Percentiles rank a stretch among this genome's conserved stretches.
Evolutionary conservation across 1,140 invertebrate species (phyloP).

Genomic region (Cydia amplana): DNA sequence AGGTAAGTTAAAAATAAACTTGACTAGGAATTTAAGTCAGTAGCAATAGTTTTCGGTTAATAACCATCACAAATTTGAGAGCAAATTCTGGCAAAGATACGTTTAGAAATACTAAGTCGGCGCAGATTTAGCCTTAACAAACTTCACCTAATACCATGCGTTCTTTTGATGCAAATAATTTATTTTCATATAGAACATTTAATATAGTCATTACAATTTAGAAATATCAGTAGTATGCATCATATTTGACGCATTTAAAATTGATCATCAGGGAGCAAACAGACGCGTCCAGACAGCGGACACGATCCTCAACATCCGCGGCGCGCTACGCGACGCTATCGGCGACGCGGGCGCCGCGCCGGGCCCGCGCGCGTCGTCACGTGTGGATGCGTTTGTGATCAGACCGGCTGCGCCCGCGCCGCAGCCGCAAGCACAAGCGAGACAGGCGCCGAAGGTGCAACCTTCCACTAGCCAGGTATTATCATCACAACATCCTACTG

Average conservation of each 20-base stretch:
- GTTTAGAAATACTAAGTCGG: too few relatives aligned
- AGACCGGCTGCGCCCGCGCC: constrained; percentile 50
- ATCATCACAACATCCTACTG: too few relatives aligned
- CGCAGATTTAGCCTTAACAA: too few relatives aligned
- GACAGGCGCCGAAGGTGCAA: constrained; percentile 55
- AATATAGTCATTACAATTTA: too few relatives aligned
- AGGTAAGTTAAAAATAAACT: constrained; percentile 35
- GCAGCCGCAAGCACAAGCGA: constrained; percentile 35
- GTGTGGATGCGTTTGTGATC: constrained; percentile 68
- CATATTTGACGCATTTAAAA: background rate
- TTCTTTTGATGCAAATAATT: too few relatives aligned
- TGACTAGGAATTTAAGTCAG: too few relatives aligned
- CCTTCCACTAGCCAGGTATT: constrained; percentile 33
- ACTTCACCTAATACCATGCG: too few relatives aligned
- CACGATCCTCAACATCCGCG: constrained; percentile 72
- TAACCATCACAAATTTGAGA: too few relatives aligned
- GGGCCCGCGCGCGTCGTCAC: constrained; percentile 60
- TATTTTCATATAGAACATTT: too few relatives aligned
- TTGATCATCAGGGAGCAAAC: constrained; percentile 9
- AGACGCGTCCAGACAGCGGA: constrained; percentile 69
- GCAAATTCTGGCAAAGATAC: too few relatives aligned
- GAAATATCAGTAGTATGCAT: too few relatives aligned
- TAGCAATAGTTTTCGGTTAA: too few relatives aligned
- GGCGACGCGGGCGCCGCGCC: constrained; percentile 70
- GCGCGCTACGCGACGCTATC: constrained; percentile 68